These are phyloP conservation scores for Adelosebastes latens DNA, from an alignment of 2,797 vertebrate genomes.

Conservation along the genomic window DNA sequence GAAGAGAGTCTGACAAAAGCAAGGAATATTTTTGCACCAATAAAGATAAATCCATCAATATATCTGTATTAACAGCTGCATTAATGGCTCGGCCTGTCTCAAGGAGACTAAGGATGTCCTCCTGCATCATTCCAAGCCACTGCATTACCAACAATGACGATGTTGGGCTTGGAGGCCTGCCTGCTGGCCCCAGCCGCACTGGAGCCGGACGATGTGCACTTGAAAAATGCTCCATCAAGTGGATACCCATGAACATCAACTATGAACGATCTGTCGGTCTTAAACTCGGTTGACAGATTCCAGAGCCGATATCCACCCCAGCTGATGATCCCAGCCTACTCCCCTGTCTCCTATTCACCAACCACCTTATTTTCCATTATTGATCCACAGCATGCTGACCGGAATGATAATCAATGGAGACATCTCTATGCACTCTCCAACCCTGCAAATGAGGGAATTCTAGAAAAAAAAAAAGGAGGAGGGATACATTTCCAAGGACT, in stretches of 20 bases:
- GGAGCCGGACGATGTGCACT: slow-evolving; percentile 5
- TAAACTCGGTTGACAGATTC: slow-evolving; percentile 7
- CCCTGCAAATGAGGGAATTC: slow-evolving; percentile 50
- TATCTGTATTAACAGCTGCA: slow-evolving; percentile 59
- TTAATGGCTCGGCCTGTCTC: slow-evolving; percentile 56
- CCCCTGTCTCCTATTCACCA: slow-evolving; percentile 13
- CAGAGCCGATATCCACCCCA: slow-evolving; percentile 8
- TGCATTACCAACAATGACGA: slow-evolving; percentile 48
- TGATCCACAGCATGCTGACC: slow-evolving; percentile 64
- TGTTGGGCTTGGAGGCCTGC: slow-evolving; percentile 39
- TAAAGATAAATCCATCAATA: slow-evolving; percentile 44
- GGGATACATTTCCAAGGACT: slow-evolving; percentile 17
- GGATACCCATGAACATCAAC: slow-evolving; percentile 39
- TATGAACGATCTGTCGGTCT: too few relatives aligned
- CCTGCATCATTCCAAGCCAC: slow-evolving; percentile 22
- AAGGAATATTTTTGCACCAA: slow-evolving; percentile 24
- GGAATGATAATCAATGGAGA: slow-evolving; percentile 78
- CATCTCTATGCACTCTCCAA: slow-evolving; percentile 72
- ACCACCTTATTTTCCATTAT: slow-evolving; percentile 65
- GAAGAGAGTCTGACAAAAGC: slow-evolving; percentile 41
- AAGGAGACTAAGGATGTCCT: slow-evolving; percentile 58
- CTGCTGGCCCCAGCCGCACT: slow-evolving; percentile 24
- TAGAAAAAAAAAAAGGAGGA: not conserved
- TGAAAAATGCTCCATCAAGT: slow-evolving; percentile 26
- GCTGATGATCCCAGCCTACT: slow-evolving; percentile 32